Conservation (phyloP, 2,797 vertebrate genomes). For the Dallia pectoralis region DNA sequence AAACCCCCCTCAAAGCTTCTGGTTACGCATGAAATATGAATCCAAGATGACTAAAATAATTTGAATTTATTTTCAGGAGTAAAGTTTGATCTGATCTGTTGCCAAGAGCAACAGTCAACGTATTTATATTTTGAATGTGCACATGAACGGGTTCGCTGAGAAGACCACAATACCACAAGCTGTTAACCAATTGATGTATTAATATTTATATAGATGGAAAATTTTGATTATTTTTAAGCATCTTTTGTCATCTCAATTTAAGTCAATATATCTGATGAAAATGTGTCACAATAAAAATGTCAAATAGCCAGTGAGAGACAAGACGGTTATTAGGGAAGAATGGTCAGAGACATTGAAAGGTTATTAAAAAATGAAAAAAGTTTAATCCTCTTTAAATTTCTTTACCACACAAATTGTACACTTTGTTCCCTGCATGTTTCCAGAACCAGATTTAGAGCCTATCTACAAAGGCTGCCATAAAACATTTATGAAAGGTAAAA, state of each 20-base stretch:
- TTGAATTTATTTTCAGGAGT: conserved; percentile 36
- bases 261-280: background rate
- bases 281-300: background rate
- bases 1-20: conserved; percentile 40
- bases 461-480: background rate
- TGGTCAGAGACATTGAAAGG: background rate
- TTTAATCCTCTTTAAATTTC: background rate
- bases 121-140: conserved; percentile 34
- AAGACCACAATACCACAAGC: background rate
- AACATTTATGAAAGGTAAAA: too few species aligned
- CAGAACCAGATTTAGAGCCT: background rate
- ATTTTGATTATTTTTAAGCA: background rate
- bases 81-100: conserved; percentile 33
- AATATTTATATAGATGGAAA: conserved; percentile 43
- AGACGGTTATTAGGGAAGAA: background rate
- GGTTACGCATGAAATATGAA: conserved; percentile 57
- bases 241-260: background rate
- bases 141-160: conserved; percentile 40
- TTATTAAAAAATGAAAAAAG: background rate
- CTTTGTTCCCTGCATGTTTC: background rate
- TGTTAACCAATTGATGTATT: conserved; percentile 23
- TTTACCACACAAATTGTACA: background rate
- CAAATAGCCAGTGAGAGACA: background rate
- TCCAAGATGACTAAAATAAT: conserved; percentile 27
- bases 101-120: conserved; percentile 52